phyloP scores from a whole-genome alignment of 2,113 vertebrate genomes.

The Rhombomys opimus region DNA sequence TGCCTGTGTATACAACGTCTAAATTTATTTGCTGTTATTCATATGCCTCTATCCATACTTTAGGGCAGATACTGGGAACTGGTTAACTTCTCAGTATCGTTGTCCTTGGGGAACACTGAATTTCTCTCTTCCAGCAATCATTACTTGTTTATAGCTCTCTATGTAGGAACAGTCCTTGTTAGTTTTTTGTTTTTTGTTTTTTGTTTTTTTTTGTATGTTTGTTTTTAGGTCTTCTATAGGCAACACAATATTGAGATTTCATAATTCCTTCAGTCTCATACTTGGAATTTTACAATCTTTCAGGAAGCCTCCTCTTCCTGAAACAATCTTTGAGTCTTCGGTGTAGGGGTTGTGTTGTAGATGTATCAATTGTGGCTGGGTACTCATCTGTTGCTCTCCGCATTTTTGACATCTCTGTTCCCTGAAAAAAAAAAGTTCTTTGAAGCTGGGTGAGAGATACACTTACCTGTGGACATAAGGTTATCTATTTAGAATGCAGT shows the following conservation, averaged over 20 bases:
- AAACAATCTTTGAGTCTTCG: background rate
- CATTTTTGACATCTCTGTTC: background rate
- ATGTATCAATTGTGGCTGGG: background rate
- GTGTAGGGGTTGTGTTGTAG: background rate
- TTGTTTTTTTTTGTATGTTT: too few species aligned
- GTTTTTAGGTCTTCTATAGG: background rate
- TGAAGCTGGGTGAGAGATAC: background rate
- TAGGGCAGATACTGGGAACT: background rate
- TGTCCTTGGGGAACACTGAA: background rate
- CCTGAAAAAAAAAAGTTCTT: background rate
- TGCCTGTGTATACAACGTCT: background rate
- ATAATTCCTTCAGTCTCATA: background rate
- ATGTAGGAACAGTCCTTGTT: too few species aligned
- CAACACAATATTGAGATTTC: background rate
- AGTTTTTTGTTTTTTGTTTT: background rate
- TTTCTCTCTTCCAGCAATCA: background rate
- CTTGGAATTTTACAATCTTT: background rate
- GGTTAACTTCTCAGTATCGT: background rate
- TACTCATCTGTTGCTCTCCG: background rate
- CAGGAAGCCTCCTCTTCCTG: background rate
- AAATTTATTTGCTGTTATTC: background rate
- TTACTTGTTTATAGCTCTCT: too few species aligned
- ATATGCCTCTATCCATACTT: background rate
- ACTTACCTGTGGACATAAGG: background rate
- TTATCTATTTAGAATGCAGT: background rate